Base-by-base conservation (phyloP, 2,797 vertebrate species). In the Valencia hispanica region DNA sequence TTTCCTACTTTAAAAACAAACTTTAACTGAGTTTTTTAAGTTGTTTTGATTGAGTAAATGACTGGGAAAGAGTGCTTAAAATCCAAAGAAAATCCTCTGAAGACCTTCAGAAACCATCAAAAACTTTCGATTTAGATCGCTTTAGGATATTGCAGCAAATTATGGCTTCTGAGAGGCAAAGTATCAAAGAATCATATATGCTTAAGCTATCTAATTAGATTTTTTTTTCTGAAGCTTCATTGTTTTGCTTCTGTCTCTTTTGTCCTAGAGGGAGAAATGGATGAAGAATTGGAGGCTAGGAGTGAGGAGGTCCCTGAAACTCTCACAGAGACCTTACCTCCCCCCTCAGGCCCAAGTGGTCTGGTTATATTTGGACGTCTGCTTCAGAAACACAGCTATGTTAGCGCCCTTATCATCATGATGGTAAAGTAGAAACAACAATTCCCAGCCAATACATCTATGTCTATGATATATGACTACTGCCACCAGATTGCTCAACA, bases 381-480 rank as follows among this genome's bases (percentile, higher is more conserved):
- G 69, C 75, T 96, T 79, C 94, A 95, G 92, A 95, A 93, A 86
- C 96, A 97, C 84, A 96, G 96, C 88, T 97, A 97, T 5, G 79
- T 96, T 81, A 94, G 92, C 1, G 94, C 91, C n/a, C 93, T 96
- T 15, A 95, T 96, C 86, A 90, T 94, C 83, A 96, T 95, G 94
- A 96, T 96, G 96, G 96, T 96, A 94, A 85, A 66, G 65, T 20
- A 55, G 51, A 66, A n/a, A 43, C 14, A 22, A 17, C 53, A 2
- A 39, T 25, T 57, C 0, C 51, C 10, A 66, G 7, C 41, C 17
- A 17, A 63, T 4, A 39, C 27, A 27, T 17, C n/a, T 30, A 2
- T 43, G 5, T 41, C 5, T n/a, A 7, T 68, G 25, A 36, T 70
- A 78, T 76, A 70, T 4, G 6, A 79, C 39, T 34, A 36, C 25